phyloP scores from a whole-genome alignment of 2,797 vertebrate genomes.

The Chrysocyon brachyurus region DNA sequence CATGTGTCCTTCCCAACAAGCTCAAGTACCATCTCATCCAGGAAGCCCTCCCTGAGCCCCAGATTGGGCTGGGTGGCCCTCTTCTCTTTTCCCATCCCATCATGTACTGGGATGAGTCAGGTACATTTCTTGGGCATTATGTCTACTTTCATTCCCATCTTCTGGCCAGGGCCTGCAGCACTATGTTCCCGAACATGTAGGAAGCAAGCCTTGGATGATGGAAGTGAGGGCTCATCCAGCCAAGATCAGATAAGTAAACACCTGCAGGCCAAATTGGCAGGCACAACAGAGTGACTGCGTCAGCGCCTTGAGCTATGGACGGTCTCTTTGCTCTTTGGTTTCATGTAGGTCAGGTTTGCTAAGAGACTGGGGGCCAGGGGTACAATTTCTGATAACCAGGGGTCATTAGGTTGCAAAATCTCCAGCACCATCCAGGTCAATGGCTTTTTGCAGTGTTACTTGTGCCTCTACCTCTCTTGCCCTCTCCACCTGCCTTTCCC shows the following conservation, averaged over 20 bases:
- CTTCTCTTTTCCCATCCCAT: not conserved
- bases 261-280: not conserved
- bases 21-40: not conserved
- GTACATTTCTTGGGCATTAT: not conserved
- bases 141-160: not conserved
- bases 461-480: not conserved
- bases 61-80: not conserved
- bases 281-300: not conserved
- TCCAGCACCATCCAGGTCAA: not conserved
- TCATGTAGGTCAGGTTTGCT: not conserved
- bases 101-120: not conserved
- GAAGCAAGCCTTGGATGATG: not conserved
- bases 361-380: not conserved
- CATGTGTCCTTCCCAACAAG: not conserved
- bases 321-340: constrained; percentile 16
- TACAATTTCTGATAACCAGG: not conserved
- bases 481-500: not conserved
- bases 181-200: not conserved
- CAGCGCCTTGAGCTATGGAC: not conserved
- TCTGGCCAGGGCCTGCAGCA: not conserved
- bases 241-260: not conserved
- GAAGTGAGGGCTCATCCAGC: not conserved
- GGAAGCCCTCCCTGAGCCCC: not conserved
- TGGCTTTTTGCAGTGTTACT: not conserved
- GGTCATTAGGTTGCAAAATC: constrained; percentile 15